These are phyloP conservation scores for Pseudomyrmex pallidus DNA, from an alignment of 1,140 invertebrate genomes.

Conservation along the genomic window DNA sequence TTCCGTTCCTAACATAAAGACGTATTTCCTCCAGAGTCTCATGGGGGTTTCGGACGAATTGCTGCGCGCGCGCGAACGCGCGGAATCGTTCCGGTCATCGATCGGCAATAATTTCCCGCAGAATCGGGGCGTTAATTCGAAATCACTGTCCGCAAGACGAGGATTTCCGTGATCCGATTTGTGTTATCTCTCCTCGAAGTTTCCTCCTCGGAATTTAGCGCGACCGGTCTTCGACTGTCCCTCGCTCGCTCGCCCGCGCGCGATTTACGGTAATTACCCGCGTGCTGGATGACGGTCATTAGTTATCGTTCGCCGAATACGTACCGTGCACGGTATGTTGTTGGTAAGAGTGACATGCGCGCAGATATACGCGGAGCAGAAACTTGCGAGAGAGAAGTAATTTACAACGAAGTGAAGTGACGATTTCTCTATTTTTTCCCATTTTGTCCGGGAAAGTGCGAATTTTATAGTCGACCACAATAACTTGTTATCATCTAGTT, in stretches of 20 bases:
- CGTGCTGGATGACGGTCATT: slow-evolving; percentile 15
- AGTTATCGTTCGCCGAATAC: slow-evolving; percentile 21
- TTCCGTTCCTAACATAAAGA: background rate
- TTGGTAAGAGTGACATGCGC: background rate
- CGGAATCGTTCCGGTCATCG: slow-evolving; percentile 43
- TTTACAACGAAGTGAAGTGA: background rate
- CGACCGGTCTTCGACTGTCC: slow-evolving; percentile 44
- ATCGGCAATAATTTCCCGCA: slow-evolving; percentile 59
- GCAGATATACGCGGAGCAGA: background rate
- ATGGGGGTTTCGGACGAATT: slow-evolving; percentile 29
- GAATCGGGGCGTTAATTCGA: slow-evolving; percentile 56
- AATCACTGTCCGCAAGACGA: slow-evolving; percentile 45
- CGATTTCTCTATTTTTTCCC: slow-evolving; percentile 11
- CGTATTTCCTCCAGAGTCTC: background rate
- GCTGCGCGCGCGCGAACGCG: background rate
- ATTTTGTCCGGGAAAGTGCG: background rate
- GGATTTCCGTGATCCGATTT: slow-evolving; percentile 71
- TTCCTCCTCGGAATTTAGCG: slow-evolving; percentile 24
- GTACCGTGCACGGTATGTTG: background rate
- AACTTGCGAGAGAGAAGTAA: background rate
- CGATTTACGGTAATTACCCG: slow-evolving; percentile 49
- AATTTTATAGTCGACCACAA: slow-evolving; percentile 16
- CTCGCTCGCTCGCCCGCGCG: background rate
- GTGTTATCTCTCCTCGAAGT: slow-evolving; percentile 61
- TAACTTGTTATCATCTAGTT: slow-evolving; percentile 51